Evolutionary conservation across 1,140 invertebrate genomes (phyloP).

Genomic region (Hyphantria cunea): DNA sequence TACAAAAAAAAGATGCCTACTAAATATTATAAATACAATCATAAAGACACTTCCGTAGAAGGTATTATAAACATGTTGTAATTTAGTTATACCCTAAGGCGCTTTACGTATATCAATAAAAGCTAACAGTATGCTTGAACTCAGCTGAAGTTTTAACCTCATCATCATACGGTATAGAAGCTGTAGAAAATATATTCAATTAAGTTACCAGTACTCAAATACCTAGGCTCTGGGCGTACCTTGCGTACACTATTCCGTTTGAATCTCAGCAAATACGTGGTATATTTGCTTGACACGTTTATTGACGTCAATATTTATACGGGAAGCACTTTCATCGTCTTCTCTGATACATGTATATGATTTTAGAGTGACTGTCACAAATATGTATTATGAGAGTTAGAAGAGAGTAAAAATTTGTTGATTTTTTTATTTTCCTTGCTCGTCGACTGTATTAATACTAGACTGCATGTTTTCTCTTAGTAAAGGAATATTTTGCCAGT

Average conservation of each 20-base stretch:
- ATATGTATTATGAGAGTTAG: background rate
- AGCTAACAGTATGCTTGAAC: slow-evolving; percentile 1
- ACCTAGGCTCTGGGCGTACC: slow-evolving; percentile 19
- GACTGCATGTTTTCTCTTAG: no score
- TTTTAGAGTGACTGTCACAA: no score
- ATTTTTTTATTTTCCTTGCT: no score
- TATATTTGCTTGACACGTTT: slow-evolving; percentile 24
- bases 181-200: background rate
- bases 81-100: no score
- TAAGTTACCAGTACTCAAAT: slow-evolving; percentile 11
- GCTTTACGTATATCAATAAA: background rate
- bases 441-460: no score
- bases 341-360: no score
- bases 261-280: slow-evolving; percentile 5
- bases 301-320: slow-evolving; percentile 28
- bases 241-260: slow-evolving; percentile 22
- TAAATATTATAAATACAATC: no score
- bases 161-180: background rate
- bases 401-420: no score
- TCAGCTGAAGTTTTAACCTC: background rate
- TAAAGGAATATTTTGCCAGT: no score
- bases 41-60: no score
- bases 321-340: slow-evolving; percentile 18
- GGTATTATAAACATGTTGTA: no score
- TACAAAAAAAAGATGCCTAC: no score